These are phyloP conservation scores for Agrotis ipsilon DNA, from an alignment of 2,888 invertebrate species.

Conservation along the genomic window DNA sequence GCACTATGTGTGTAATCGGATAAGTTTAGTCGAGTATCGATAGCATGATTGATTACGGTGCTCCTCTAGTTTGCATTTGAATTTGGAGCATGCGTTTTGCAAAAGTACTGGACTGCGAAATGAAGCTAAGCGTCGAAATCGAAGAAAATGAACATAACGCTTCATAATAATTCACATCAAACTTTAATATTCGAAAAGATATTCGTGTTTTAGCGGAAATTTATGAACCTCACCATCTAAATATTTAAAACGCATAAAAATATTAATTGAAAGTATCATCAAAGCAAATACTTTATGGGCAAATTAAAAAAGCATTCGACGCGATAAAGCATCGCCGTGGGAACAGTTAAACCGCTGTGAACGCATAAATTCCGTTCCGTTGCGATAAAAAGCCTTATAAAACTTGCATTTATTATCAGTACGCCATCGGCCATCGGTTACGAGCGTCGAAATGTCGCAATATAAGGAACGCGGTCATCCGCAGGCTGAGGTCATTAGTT, in stretches of 20 bases:
- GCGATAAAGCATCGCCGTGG: slow-evolving; percentile 80
- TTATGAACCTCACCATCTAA: slow-evolving; percentile 40
- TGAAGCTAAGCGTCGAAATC: neutral
- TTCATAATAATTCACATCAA: slow-evolving; percentile 21
- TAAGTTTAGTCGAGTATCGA: slow-evolving; percentile 66
- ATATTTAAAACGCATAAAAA: slow-evolving; percentile 60
- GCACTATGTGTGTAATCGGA: slow-evolving; percentile 68
- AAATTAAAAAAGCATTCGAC: slow-evolving; percentile 76
- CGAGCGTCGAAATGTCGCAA: slow-evolving; percentile 73
- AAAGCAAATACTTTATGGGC: slow-evolving; percentile 76
- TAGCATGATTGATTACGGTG: slow-evolving; percentile 65
- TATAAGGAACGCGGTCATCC: slow-evolving; percentile 74
- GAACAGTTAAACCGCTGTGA: slow-evolving; percentile 78
- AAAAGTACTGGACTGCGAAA: neutral
- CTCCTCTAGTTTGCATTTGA: slow-evolving; percentile 46
- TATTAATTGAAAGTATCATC: slow-evolving; percentile 77
- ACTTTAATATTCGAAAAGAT: slow-evolving; percentile 14
- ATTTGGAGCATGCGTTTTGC: slow-evolving; percentile 29
- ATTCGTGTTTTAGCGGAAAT: slow-evolving; percentile 18
- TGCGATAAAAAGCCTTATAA: slow-evolving; percentile 82
- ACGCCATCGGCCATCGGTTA: slow-evolving; percentile 71
- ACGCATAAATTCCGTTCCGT: slow-evolving; percentile 77
- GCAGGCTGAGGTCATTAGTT: slow-evolving; percentile 77
- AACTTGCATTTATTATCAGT: slow-evolving; percentile 82
- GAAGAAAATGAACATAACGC: neutral